phyloP scores from a whole-genome alignment of 2,113 vertebrate genomes.

The Myotis yumanensis region DNA sequence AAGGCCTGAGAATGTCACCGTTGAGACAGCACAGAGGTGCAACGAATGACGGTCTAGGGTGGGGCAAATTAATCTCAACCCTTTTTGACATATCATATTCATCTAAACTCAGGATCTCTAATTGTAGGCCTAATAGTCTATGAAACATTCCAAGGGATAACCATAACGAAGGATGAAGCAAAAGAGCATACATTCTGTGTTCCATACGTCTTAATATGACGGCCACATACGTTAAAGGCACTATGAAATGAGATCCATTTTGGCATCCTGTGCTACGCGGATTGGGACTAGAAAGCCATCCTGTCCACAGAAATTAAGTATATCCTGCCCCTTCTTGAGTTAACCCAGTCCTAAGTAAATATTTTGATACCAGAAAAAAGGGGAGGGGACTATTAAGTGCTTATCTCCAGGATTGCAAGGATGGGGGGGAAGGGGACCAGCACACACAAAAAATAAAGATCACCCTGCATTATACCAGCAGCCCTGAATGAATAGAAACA shows the following conservation, averaged over 20 bases:
- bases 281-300: not conserved
- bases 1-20: not conserved
- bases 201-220: not conserved
- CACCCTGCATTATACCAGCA: not conserved
- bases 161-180: not conserved
- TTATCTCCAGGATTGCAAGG: not conserved
- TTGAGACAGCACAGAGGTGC: not conserved
- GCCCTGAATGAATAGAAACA: not conserved
- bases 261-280: not conserved
- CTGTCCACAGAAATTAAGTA: not conserved
- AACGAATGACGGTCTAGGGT: not conserved
- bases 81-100: not conserved
- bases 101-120: not conserved
- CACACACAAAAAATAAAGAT: not conserved
- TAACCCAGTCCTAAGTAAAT: not conserved
- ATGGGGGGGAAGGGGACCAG: not conserved
- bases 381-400: not conserved
- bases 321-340: not conserved
- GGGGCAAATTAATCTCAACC: not conserved
- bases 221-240: not conserved
- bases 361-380: conserved; percentile 4
- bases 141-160: not conserved
- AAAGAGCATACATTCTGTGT: not conserved
- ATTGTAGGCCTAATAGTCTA: not conserved
- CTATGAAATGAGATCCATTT: not conserved